phyloP scores from a whole-genome alignment of 2,888 invertebrate species.

The Augiades crinisus region DNA sequence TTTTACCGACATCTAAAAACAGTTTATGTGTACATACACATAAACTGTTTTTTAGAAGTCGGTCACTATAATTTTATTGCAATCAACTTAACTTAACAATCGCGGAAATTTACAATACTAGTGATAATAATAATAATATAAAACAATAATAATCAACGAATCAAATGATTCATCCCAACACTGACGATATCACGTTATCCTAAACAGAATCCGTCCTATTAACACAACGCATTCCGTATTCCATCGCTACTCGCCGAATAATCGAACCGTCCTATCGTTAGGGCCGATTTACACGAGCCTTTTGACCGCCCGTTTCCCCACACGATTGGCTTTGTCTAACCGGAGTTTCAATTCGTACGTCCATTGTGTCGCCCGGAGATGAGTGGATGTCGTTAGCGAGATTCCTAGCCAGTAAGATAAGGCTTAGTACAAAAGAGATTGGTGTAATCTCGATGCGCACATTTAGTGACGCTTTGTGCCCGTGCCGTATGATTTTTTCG shows the following conservation, averaged over 20 bases:
- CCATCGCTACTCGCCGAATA: slow-evolving; percentile 34
- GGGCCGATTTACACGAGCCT: slow-evolving; percentile 57
- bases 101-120: too few relatives aligned
- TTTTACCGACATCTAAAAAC: too few relatives aligned
- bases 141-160: too few relatives aligned
- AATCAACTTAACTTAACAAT: too few relatives aligned
- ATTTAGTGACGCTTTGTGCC: slow-evolving; percentile 45
- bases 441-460: slow-evolving; percentile 64
- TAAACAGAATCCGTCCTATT: slow-evolving; percentile 5
- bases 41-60: too few relatives aligned
- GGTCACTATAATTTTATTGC: too few relatives aligned
- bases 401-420: slow-evolving; percentile 64
- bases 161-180: too few relatives aligned
- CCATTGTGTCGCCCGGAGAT: slow-evolving; percentile 68
- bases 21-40: too few relatives aligned
- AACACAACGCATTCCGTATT: slow-evolving; percentile 12
- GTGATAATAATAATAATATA: too few relatives aligned
- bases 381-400: slow-evolving; percentile 76
- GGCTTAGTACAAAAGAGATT: slow-evolving; percentile 66
- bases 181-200: neutral
- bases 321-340: slow-evolving; percentile 68
- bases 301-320: slow-evolving; percentile 49
- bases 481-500: slow-evolving; percentile 39
- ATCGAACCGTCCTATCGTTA: slow-evolving; percentile 47
- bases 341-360: slow-evolving; percentile 70